Conservation (phyloP, 2,888 invertebrate genomes). For the Sinohyriopsis cumingii region DNA sequence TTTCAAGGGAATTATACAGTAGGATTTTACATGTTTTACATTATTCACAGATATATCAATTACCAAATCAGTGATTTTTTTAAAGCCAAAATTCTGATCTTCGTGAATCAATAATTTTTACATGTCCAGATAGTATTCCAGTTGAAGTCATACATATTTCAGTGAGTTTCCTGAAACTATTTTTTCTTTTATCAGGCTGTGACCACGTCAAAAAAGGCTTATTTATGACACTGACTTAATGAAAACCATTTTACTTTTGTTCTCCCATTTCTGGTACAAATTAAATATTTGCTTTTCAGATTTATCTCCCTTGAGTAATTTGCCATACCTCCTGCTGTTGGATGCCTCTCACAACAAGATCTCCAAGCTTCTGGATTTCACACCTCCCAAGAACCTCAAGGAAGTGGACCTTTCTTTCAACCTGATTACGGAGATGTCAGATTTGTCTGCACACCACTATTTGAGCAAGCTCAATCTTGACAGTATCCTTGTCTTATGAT, state of each 20-base stretch:
- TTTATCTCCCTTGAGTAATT: slow-evolving; percentile 62
- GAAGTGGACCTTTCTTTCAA: slow-evolving; percentile 69
- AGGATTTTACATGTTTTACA: not conserved
- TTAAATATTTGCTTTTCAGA: slow-evolving; percentile 44
- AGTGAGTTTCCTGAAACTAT: too few relatives aligned
- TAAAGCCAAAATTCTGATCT: too few relatives aligned
- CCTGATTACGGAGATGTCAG: slow-evolving; percentile 62
- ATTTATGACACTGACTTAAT: too few relatives aligned
- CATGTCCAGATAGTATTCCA: too few relatives aligned
- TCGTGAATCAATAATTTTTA: too few relatives aligned
- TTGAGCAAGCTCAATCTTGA: slow-evolving; percentile 64
- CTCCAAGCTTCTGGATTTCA: slow-evolving; percentile 63
- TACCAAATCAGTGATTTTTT: too few relatives aligned
- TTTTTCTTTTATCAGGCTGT: too few relatives aligned
- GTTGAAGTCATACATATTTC: too few relatives aligned
- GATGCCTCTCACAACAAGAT: slow-evolving; percentile 70
- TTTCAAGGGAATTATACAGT: slow-evolving; percentile 2
- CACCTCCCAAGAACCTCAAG: slow-evolving; percentile 65
- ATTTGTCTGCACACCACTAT: slow-evolving; percentile 65
- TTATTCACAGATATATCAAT: too few relatives aligned
- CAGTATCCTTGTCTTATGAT: slow-evolving; percentile 61
- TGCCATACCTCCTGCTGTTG: slow-evolving; percentile 64
- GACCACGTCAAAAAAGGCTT: too few relatives aligned
- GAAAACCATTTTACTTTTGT: too few relatives aligned
- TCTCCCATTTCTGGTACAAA: too few relatives aligned